Evolutionary conservation across 1,140 invertebrate species (phyloP), one percentile per base, ranked within the genome.

Genomic region (Lucilia sericata): DNA sequence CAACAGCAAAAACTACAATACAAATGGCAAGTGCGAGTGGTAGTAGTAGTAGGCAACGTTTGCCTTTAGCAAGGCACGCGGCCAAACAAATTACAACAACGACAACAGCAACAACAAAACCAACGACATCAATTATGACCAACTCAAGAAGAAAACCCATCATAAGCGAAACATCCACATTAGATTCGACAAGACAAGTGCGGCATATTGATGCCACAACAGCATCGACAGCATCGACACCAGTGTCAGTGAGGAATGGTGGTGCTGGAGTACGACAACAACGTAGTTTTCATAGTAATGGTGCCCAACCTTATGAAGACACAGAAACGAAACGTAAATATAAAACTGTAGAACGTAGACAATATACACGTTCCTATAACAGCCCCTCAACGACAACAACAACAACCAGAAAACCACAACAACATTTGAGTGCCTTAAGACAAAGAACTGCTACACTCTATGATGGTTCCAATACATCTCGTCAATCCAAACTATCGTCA

Each of bases 101-200:
- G n/a, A 74, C 30, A 13, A 30, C 25, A 30, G 3, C 74, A 75
- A 17, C 55, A n/a, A 19, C 78, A 49, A 30, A 14, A 74, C 8
- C 36, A 34, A 42, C 21, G 2, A 51, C 83, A 65, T 19, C 83
- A 34, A 74, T 49, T 30, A 25, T 49, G 36, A 65, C n/a, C 75
- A 65, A 17, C 81, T 65, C 51, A 2, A 82, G 36, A 47, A 34
- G 17, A 78, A 36, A 47, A 65, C 81, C 81, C 19, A 30, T 49
- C 47, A 80, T 80, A 21, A 21, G 9, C 10, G 42, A 60, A 30
- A 51, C 51, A 34, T 19, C 82, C 2, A 42, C 10, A 75, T 75
- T 82, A 84, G 83, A 81, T 55, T 78, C 51, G 13, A 86, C 36
- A 87, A 55, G 84, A 84, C 74, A 55, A n/a, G 42, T 47, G 42